Conservation (phyloP, 2,797 vertebrate species). For the Bovichtus diacanthus region DNA sequence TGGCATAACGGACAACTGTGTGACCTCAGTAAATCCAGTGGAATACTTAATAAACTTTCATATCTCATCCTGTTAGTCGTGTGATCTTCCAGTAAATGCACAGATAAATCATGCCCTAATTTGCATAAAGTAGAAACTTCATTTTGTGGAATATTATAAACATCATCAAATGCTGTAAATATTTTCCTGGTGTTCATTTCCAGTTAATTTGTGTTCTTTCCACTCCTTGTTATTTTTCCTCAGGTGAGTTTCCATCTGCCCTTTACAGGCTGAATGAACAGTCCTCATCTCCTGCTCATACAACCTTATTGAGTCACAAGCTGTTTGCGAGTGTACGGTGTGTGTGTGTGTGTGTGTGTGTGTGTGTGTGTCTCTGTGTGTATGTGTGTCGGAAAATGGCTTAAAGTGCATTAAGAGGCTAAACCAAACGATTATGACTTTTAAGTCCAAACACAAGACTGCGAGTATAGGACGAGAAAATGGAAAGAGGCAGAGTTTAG, state of each 20-base stretch:
- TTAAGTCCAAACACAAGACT: constrained; percentile 62
- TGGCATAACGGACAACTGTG: background rate
- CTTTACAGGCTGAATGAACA: background rate
- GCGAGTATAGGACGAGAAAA: constrained; percentile 36
- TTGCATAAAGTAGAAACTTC: background rate
- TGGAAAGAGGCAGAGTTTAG: constrained; percentile 32
- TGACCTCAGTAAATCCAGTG: background rate
- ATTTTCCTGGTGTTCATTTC: background rate
- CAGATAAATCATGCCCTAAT: background rate
- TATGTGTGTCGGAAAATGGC: constrained; percentile 42
- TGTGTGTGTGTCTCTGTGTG: background rate
- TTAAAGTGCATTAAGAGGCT: constrained; percentile 55
- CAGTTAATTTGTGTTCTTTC: constrained; percentile 7
- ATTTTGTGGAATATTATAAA: background rate
- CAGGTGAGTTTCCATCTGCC: constrained; percentile 8
- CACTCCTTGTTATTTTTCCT: background rate
- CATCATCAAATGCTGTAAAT: background rate
- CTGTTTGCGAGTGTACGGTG: constrained; percentile 12
- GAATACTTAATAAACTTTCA: background rate
- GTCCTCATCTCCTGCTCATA: background rate
- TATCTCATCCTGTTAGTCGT: background rate
- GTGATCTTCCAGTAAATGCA: background rate
- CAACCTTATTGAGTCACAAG: constrained; percentile 23
- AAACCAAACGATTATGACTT: constrained; percentile 51
- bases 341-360: background rate